Evolutionary conservation across 2,888 invertebrate genomes (phyloP).

Genomic region (Drosophila formosana): DNA sequence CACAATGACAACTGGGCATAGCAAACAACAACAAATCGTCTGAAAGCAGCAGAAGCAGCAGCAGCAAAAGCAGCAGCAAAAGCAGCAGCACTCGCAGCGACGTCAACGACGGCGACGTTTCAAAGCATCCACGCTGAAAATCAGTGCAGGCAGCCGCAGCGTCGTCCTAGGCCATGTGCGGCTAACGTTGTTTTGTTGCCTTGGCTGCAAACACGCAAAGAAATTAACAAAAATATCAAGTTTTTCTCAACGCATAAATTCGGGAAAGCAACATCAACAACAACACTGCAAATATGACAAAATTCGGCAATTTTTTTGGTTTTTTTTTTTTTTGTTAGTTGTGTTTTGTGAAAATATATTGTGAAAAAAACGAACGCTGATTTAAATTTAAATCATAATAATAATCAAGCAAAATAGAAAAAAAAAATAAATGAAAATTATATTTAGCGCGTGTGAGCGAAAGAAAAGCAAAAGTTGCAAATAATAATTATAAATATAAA

Average conservation of each 20-base stretch:
- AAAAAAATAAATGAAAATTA: constrained; percentile 6
- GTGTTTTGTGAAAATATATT: constrained; percentile 7
- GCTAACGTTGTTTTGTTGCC: constrained; percentile 54
- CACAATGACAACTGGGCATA: constrained; percentile 36
- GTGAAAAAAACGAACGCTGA: constrained; percentile 29
- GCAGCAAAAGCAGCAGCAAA: constrained; percentile 29
- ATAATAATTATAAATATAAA: constrained; percentile 23
- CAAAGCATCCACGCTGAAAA: constrained; percentile 57
- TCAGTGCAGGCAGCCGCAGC: constrained; percentile 66
- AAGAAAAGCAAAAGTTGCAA: constrained; percentile 22
- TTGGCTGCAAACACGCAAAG: constrained; percentile 38
- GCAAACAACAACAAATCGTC: constrained; percentile 17
- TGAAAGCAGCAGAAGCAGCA: constrained; percentile 24
- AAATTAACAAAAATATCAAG: constrained; percentile 1
- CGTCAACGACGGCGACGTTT: constrained; percentile 28
- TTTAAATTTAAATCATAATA: constrained; percentile 37
- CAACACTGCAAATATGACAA: constrained; percentile 5
- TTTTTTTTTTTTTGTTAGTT: constrained; percentile 19
- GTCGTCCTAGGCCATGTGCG: constrained; percentile 66
- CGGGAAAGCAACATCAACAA: constrained; percentile 16
- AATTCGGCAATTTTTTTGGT: constrained; percentile 2
- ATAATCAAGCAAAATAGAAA: constrained; percentile 3
- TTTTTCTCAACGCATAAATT: constrained; percentile 7
- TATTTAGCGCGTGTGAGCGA: constrained; percentile 21
- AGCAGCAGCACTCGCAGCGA: constrained; percentile 33